phyloP scores from a whole-genome alignment of 1,140 invertebrate species.

The Nasonia giraulti region DNA sequence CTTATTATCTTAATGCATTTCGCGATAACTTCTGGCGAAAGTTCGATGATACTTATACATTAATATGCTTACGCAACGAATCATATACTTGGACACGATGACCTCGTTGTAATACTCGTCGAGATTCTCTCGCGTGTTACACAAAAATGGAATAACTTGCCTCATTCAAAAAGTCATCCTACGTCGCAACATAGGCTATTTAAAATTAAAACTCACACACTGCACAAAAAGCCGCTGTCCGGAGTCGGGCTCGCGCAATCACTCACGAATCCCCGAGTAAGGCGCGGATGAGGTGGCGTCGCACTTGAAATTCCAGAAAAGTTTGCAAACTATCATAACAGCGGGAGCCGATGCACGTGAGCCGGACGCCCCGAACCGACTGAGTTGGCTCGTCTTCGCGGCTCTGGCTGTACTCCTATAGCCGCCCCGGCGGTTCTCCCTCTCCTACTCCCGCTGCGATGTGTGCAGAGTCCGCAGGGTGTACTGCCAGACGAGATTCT shows the following conservation, averaged over 20 bases:
- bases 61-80: neutral
- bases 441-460: neutral
- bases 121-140: too few relatives aligned
- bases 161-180: too few relatives aligned
- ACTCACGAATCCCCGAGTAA: too few relatives aligned
- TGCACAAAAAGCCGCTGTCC: too few relatives aligned
- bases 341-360: neutral
- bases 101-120: neutral
- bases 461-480: too few relatives aligned
- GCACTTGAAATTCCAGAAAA: too few relatives aligned
- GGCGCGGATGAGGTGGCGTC: too few relatives aligned
- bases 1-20: neutral
- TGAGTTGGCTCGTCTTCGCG: neutral
- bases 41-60: neutral
- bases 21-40: neutral
- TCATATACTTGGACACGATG: neutral
- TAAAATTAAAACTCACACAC: too few relatives aligned
- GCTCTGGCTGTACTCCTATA: neutral
- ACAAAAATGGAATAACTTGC: too few relatives aligned
- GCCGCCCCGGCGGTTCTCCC: neutral
- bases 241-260: too few relatives aligned
- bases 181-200: too few relatives aligned
- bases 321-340: too few relatives aligned
- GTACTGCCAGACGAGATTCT: neutral
- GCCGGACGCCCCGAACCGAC: slow-evolving; percentile 21